Conservation (phyloP, 2,113 vertebrate genomes). For the Bombycilla garrulus region DNA sequence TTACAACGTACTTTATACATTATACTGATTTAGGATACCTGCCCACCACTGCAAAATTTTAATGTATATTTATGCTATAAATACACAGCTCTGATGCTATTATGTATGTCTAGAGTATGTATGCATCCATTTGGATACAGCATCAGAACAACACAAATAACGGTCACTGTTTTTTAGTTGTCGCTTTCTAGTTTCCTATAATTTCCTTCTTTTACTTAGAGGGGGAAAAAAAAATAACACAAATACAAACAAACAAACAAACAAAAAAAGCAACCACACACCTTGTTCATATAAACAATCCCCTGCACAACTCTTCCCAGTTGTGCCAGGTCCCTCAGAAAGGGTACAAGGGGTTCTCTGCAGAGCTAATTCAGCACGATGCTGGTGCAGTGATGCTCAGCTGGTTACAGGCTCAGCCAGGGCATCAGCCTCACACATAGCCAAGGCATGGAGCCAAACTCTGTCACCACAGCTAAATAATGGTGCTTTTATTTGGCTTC, state of each 20-base stretch:
- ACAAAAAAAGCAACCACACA: too few relatives aligned
- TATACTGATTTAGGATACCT: not conserved
- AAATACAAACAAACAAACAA: too few relatives aligned
- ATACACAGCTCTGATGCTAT: not conserved
- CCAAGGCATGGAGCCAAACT: not conserved
- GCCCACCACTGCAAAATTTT: not conserved
- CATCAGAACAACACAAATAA: not conserved
- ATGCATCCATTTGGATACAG: not conserved
- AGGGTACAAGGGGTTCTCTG: accelerated
- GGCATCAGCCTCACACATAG: not conserved
- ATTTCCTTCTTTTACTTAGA: not conserved
- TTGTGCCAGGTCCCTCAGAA: not conserved
- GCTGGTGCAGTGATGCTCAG: not conserved
- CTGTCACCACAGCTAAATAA: not conserved
- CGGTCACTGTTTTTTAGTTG: not conserved
- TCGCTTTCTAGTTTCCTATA: not conserved
- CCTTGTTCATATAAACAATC: not conserved
- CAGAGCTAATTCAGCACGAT: not conserved
- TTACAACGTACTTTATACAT: not conserved
- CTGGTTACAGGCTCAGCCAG: not conserved
- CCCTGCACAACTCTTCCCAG: not conserved
- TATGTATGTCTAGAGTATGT: not conserved
- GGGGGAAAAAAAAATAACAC: not conserved
- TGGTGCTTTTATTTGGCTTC: not conserved
- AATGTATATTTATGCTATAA: not conserved